Conservation (phyloP, 1,140 invertebrate species). For the Danaus plexippus region DNA sequence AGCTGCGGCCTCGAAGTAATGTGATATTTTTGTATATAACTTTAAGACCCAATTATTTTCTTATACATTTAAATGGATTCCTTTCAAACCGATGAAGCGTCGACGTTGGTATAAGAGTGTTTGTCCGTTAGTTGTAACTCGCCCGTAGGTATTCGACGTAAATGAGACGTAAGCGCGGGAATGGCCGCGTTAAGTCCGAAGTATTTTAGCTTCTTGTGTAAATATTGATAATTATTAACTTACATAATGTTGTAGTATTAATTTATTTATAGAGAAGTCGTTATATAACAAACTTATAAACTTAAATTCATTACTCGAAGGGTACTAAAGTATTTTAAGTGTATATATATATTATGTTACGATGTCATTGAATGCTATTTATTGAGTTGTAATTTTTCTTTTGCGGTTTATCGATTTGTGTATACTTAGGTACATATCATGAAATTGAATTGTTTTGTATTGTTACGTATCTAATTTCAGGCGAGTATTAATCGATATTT, state of each 20-base stretch:
- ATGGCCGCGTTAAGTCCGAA: conserved; percentile 27
- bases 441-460: conserved; percentile 56
- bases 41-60: conserved; percentile 71
- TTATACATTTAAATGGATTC: conserved; percentile 71
- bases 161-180: conserved; percentile 1
- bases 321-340: conserved; percentile 66
- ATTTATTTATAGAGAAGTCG: conserved; percentile 54
- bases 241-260: conserved; percentile 50
- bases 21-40: conserved; percentile 72
- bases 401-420: conserved; percentile 60
- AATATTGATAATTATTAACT: conserved; percentile 54
- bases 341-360: conserved; percentile 47
- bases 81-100: conserved; percentile 62
- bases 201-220: conserved; percentile 58
- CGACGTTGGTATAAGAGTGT: conserved; percentile 43
- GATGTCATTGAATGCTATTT: conserved; percentile 64
- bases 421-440: conserved; percentile 70
- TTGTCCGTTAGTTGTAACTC: neutral
- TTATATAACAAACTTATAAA: conserved; percentile 57
- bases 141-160: no score
- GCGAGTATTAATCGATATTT: conserved; percentile 15
- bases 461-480: conserved; percentile 18
- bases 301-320: conserved; percentile 65
- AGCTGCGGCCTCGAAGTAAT: conserved; percentile 71
- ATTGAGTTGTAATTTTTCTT: conserved; percentile 55